Evolutionary conservation across 2,888 invertebrate species (phyloP), one percentile per base, ranked within the genome.

Genomic region (Sinhomidia bicolor): DNA sequence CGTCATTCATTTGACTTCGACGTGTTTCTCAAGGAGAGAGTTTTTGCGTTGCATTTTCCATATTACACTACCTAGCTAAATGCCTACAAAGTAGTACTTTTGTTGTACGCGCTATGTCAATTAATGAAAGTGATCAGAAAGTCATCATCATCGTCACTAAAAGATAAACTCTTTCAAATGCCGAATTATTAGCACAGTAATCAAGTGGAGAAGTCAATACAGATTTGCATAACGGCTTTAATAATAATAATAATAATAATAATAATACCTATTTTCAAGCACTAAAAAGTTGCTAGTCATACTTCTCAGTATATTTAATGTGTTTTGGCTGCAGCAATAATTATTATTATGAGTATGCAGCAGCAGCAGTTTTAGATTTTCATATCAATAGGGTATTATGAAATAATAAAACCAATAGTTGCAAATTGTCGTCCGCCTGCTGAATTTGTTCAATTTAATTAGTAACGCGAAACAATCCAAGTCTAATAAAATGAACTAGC

Each of bases 81-180:
- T 54, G 7, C 54, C 54, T 17, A 54, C 7, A n/a, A 12, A 12
- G 54, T 7, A 1, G 12, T 51, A n/a, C 7, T 29, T 9, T 7
- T 23, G 57, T 17, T 3, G 20, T 4, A 23, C n/a, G 41, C 32
- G 20, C 36, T 47, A 51, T 84, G 83, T 71, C 71, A 83, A 71
- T 82, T 54, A 82, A 82, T 84, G 84, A 76, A 84, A 84, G 84
- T 84, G 84, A 84, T 84, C 76, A 36, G 76, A 84, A 76, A 84
- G 74, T 74, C 74, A 60, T 84, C 47, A 60, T 71, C 71, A 23
- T 20, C 71, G 9, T 68, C n/a, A 44, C 44, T 44, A 44, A 26
- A 74, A 71, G 36, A 36, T 26, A 74, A 74, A 47, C 68, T 51
- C n/a, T 68, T 83, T 71, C 14, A 82, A 83, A 83, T 83, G 57